Conservation (phyloP, 2,797 vertebrate species). For the Melanotaenia parkinsoni region DNA sequence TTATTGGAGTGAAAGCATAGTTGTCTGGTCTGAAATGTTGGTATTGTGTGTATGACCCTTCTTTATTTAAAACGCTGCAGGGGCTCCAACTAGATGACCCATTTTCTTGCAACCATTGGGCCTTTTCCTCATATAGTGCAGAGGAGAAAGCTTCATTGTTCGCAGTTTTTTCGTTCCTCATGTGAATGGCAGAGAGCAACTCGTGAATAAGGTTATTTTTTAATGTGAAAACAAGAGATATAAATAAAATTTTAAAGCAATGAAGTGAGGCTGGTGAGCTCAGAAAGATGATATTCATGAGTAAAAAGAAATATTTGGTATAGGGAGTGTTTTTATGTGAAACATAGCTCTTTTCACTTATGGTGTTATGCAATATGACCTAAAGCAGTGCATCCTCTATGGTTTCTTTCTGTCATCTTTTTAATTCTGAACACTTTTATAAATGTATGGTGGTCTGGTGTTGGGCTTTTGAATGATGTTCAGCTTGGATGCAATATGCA, state of each 20-base stretch:
- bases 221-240: slow-evolving; percentile 3
- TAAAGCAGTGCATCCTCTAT: slow-evolving; percentile 36
- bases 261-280: background rate
- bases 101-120: slow-evolving; percentile 60
- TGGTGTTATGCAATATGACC: slow-evolving; percentile 31
- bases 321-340: slow-evolving; percentile 4
- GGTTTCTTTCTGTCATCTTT: slow-evolving; percentile 40
- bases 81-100: slow-evolving; percentile 59
- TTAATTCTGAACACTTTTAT: slow-evolving; percentile 41
- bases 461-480: slow-evolving; percentile 23
- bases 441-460: slow-evolving; percentile 22
- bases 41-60: slow-evolving; percentile 37
- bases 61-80: slow-evolving; percentile 65
- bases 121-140: slow-evolving; percentile 48
- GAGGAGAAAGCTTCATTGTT: slow-evolving; percentile 62
- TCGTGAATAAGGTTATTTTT: slow-evolving; percentile 23
- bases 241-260: background rate
- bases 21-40: slow-evolving; percentile 23
- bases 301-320: background rate
- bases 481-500: slow-evolving; percentile 9
- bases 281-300: background rate
- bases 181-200: slow-evolving; percentile 18
- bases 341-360: slow-evolving; percentile 44
- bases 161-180: slow-evolving; percentile 25
- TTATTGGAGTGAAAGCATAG: slow-evolving; percentile 18